Percentiles rank a stretch among this genome's conserved stretches.
Evolutionary conservation across 2,113 vertebrate species (phyloP).

Genomic region (Mus pahari): DNA sequence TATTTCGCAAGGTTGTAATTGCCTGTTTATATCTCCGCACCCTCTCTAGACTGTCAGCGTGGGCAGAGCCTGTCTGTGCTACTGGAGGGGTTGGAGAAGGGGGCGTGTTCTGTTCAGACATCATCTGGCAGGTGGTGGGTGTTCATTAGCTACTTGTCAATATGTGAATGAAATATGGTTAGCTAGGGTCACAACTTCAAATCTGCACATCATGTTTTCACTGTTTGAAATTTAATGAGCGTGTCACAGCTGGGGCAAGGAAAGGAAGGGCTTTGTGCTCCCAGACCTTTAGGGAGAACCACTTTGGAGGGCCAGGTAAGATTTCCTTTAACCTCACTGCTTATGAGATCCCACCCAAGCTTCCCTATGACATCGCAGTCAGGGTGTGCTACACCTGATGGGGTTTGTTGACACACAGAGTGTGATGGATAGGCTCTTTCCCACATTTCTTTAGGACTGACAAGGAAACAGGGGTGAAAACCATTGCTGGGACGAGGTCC

Average conservation of each 20-base stretch:
- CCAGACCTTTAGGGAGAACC: neutral
- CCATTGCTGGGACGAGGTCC: neutral
- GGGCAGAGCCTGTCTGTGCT: neutral
- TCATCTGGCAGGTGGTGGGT: neutral
- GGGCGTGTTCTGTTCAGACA: neutral
- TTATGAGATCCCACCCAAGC: neutral
- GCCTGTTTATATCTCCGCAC: neutral
- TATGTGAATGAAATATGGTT: neutral
- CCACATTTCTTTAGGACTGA: neutral
- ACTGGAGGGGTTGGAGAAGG: neutral
- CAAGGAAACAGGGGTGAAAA: neutral
- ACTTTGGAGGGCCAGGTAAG: neutral
- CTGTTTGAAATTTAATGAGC: neutral
- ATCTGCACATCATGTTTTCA: neutral
- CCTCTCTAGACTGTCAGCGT: neutral
- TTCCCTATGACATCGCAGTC: rapidly evolving
- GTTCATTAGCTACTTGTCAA: slow-evolving; percentile 29
- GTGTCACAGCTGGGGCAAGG: neutral
- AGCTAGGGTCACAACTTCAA: neutral
- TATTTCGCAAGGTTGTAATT: neutral
- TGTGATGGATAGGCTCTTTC: neutral
- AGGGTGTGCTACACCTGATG: neutral
- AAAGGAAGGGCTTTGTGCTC: neutral
- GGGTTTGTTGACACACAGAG: neutral
- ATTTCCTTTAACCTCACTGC: neutral